A percentile compares a stretch with the other conserved stretches of the same genome.
phyloP scores from a whole-genome alignment of 1,140 invertebrate genomes.

The Danaus plexippus region DNA sequence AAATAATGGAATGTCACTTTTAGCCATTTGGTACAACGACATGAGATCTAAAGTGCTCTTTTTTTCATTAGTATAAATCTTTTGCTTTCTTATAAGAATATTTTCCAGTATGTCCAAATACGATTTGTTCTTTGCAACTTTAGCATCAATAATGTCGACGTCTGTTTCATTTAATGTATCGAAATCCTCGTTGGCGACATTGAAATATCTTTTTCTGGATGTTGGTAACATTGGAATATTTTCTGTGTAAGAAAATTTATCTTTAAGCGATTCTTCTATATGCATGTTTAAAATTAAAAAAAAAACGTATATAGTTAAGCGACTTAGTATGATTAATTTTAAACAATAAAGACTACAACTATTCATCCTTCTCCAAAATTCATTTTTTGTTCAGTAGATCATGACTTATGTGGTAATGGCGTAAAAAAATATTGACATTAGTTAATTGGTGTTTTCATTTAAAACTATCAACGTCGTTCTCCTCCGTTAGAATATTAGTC shows the following conservation, averaged over 20 bases:
- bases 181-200: conserved; percentile 40
- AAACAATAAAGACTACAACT: too few species aligned
- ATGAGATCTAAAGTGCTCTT: conserved; percentile 38
- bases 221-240: conserved; percentile 26
- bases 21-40: conserved; percentile 51
- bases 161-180: conserved; percentile 45
- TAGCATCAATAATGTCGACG: conserved; percentile 54
- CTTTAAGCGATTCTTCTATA: too few species aligned
- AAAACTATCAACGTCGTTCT: too few species aligned
- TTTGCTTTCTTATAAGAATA: conserved; percentile 43
- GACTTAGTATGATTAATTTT: too few species aligned
- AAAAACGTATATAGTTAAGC: too few species aligned
- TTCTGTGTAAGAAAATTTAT: conserved; percentile 8
- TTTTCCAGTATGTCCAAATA: conserved; percentile 46
- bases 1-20: conserved; percentile 25
- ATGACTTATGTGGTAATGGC: too few species aligned
- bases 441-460: too few species aligned
- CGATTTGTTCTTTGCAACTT: conserved; percentile 43
- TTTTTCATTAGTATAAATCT: conserved; percentile 32
- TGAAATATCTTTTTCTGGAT: conserved; percentile 33
- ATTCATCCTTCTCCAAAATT: too few species aligned
- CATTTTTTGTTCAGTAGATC: too few species aligned
- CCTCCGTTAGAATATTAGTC: too few species aligned
- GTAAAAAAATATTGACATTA: too few species aligned
- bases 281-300: too few species aligned